A percentile compares a stretch with the other conserved stretches of the same genome.
Evolutionary conservation across 2,113 vertebrate genomes (phyloP).

Genomic region (Acrocephalus arundinaceus): DNA sequence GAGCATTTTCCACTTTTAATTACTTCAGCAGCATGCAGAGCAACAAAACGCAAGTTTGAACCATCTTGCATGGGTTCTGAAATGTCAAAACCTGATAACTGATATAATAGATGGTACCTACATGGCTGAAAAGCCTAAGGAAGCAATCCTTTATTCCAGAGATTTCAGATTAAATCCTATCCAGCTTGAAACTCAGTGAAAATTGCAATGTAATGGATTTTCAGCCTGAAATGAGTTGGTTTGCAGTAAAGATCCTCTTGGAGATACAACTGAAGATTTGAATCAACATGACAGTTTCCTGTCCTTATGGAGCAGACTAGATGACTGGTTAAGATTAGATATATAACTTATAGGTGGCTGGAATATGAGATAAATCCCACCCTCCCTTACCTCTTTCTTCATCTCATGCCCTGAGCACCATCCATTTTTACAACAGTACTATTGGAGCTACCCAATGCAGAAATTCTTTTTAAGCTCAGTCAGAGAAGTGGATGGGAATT

Average conservation of each 20-base stretch:
- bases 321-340: slow-evolving; percentile 43
- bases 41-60: neutral
- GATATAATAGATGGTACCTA: neutral
- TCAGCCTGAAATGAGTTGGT: slow-evolving; percentile 17
- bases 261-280: slow-evolving; percentile 6
- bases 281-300: slow-evolving; percentile 32
- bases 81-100: neutral
- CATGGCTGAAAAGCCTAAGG: neutral
- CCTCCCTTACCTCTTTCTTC: neutral
- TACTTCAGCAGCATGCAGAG: neutral
- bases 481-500: neutral
- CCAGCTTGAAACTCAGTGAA: neutral
- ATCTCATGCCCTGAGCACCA: neutral
- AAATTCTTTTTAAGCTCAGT: neutral
- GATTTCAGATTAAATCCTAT: neutral
- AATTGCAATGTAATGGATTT: slow-evolving; percentile 28
- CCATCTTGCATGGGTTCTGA: neutral
- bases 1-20: slow-evolving; percentile 17
- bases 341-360: neutral
- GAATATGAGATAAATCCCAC: slow-evolving; percentile 13
- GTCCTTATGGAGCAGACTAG: neutral
- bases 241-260: neutral
- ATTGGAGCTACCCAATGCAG: neutral
- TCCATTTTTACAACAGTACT: neutral
- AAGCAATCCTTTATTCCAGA: neutral